phyloP scores from a whole-genome alignment of 2,888 invertebrate genomes.

The Spisula subtruncata region DNA sequence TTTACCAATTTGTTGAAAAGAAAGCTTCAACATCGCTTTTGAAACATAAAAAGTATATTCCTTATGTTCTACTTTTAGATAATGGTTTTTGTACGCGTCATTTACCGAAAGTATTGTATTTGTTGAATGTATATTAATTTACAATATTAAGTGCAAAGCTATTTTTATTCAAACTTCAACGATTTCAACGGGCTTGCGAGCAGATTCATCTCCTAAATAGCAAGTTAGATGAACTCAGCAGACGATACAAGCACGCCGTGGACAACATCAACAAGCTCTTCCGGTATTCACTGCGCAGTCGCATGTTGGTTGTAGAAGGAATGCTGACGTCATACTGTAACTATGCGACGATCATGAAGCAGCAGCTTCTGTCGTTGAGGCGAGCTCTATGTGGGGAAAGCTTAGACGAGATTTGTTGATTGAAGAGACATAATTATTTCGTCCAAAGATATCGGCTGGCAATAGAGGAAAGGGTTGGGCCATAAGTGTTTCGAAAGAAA shows the following conservation, averaged over 20 bases:
- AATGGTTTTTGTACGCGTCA: no score
- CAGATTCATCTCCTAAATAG: conserved; percentile 65
- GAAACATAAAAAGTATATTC: no score
- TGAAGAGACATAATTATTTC: neutral
- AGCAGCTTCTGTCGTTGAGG: conserved; percentile 20
- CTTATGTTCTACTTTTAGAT: no score
- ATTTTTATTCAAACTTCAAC: conserved; percentile 52
- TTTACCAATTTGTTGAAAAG: no score
- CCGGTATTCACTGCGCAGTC: conserved; percentile 70
- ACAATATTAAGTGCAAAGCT: no score
- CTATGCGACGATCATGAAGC: conserved; percentile 67
- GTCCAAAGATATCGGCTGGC: neutral
- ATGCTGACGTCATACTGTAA: conserved; percentile 68
- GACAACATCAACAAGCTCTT: conserved; percentile 56
- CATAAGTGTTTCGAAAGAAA: neutral
- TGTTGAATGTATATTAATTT: no score
- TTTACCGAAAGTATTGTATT: no score
- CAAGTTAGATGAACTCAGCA: conserved; percentile 58
- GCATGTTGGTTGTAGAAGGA: conserved; percentile 65
- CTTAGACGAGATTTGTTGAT: no score
- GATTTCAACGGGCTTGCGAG: conserved; percentile 61
- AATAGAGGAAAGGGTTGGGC: neutral
- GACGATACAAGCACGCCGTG: conserved; percentile 62
- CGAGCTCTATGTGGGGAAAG: neutral
- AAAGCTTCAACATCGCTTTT: no score